Conservation (phyloP, 2,888 invertebrate genomes). For the Acrobasis consociella region DNA sequence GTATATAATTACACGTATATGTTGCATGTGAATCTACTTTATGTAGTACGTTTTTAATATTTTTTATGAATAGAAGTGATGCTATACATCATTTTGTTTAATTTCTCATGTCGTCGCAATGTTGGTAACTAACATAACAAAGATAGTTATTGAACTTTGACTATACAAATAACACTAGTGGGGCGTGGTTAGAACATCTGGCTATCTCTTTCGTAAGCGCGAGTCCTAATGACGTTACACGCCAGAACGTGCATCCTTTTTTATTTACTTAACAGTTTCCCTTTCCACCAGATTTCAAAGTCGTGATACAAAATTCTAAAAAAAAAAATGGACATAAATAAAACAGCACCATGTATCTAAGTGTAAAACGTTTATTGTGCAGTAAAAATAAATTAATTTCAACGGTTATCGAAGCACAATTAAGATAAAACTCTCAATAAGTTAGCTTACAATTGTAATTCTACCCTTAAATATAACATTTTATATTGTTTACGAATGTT, state of each 20-base stretch:
- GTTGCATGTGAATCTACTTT: not conserved
- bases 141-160: no score
- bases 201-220: no score
- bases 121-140: no score
- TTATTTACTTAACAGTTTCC: no score
- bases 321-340: slow-evolving; percentile 17
- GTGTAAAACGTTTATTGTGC: slow-evolving; percentile 69
- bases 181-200: no score
- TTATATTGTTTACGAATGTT: slow-evolving; percentile 29
- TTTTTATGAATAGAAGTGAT: slow-evolving; percentile 7
- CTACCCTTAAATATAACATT: not conserved
- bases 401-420: slow-evolving; percentile 50
- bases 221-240: no score
- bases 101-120: not conserved
- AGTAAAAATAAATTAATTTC: slow-evolving; percentile 53
- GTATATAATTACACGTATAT: not conserved
- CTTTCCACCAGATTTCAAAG: no score
- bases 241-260: no score
- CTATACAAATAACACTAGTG: no score
- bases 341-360: slow-evolving; percentile 32
- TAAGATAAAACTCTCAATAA: slow-evolving; percentile 47
- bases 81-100: not conserved
- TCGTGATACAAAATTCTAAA: not conserved
- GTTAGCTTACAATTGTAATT: slow-evolving; percentile 42
- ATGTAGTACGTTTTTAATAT: slow-evolving; percentile 13